These are phyloP conservation scores for Idaea aversata DNA, from an alignment of 2,888 invertebrate species.

Conservation along the genomic window DNA sequence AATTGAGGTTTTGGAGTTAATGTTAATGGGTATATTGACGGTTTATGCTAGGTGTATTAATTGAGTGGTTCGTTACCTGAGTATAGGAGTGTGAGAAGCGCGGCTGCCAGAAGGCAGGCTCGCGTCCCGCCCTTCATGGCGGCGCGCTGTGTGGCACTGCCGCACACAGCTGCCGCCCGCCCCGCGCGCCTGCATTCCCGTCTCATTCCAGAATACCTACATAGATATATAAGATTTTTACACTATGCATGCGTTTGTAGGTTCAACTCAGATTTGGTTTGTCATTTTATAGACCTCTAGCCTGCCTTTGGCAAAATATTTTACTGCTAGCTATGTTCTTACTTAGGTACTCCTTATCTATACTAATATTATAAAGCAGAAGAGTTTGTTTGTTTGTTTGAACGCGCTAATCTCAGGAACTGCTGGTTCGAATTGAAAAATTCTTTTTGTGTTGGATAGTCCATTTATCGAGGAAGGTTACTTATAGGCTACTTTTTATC, in stretches of 20 bases:
- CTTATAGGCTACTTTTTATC: too few species aligned
- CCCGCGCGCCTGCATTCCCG: conserved; percentile 38
- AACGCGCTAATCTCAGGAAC: too few species aligned
- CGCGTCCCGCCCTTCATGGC: conserved; percentile 74
- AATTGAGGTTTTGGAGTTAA: not conserved
- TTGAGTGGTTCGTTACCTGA: conserved; percentile 55
- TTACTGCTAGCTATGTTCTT: too few species aligned
- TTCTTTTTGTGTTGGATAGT: too few species aligned
- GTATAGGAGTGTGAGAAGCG: conserved; percentile 66
- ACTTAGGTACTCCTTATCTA: too few species aligned
- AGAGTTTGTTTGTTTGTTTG: too few species aligned
- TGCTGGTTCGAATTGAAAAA: too few species aligned
- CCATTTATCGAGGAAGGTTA: too few species aligned
- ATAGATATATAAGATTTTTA: not conserved
- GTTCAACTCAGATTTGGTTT: not conserved
- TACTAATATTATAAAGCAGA: too few species aligned
- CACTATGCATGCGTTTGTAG: not conserved
- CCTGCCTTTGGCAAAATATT: too few species aligned
- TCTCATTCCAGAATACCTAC: conserved; percentile 19
- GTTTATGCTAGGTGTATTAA: conserved; percentile 1
- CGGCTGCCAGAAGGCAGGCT: conserved; percentile 56
- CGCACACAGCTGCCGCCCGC: conserved; percentile 45
- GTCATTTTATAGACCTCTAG: not conserved
- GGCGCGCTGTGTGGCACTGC: conserved; percentile 65
- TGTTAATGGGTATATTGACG: not conserved